Base-by-base conservation (phyloP, 1,140 invertebrate species). In the Brachionus plicatilis region DNA sequence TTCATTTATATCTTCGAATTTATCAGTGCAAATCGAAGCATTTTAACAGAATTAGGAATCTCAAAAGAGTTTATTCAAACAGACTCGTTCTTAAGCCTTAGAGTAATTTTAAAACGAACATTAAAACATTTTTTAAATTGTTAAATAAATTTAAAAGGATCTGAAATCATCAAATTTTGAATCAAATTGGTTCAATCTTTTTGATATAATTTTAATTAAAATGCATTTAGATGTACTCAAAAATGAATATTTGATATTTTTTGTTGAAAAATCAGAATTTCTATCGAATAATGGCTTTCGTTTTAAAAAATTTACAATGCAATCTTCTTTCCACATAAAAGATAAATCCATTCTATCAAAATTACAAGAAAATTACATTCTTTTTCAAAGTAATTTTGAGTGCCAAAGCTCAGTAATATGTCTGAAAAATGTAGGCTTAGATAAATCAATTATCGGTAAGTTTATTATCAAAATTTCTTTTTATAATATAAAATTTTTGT, bases 1-100 rank as follows among this genome's bases (percentile, higher is more conserved):
- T 47, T 76, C 11, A 50, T 76, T 76, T 76, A 76, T 17, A 76
- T 76, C 14, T 76, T 76, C 27, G 72, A 76, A 50, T 76, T 76
- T 50, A 76, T 76, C n/a, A 76, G 72, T 50, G 17, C 45, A 2
- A 76, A 76, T 29, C 43, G 43, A 50, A 76, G 72, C 27, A 3
- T 11, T 24, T 24, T 76, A 29, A 47, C 24, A 37, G 43, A 50
- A 50, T 1, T 76, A 14, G 45, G 47, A 50, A 50, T 6, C 24
- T 50, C 72, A 8, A 76, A 76, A 50, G 43, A 76, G 27, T 76
- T 27, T 27, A 53, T 76, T 29, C 27, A 47, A 47, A 3, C 2
- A 6, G 11, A 76, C 11, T 45, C 6, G 3, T 27, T 27, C 20
- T 76, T 50, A 4, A 50, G 43, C 50, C 14, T 76, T 2, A 76